phyloP scores from a whole-genome alignment of 2,797 vertebrate genomes.

The Thunnus albacares region DNA sequence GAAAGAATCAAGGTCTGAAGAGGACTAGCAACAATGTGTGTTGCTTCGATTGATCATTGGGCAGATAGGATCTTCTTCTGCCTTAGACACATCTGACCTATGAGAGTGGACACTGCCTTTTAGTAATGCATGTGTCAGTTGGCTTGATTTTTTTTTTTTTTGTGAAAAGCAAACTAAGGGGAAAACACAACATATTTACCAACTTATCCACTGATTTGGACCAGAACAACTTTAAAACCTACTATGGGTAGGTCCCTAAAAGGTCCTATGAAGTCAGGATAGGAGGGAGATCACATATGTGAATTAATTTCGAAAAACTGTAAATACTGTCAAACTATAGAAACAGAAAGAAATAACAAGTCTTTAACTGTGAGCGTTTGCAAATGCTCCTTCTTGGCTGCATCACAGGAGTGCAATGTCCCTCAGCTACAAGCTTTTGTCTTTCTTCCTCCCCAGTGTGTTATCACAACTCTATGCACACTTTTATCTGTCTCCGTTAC shows the following conservation, averaged over 20 bases:
- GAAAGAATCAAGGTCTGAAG: too few relatives aligned
- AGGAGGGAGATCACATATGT: neutral
- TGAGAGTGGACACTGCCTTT: too few relatives aligned
- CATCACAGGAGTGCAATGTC: constrained; percentile 22
- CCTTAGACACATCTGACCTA: too few relatives aligned
- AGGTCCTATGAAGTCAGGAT: too few relatives aligned
- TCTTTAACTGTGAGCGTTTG: neutral
- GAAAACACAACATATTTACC: too few relatives aligned
- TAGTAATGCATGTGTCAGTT: too few relatives aligned
- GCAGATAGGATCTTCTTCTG: too few relatives aligned
- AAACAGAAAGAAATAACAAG: neutral
- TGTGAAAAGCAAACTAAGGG: neutral
- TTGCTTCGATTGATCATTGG: too few relatives aligned
- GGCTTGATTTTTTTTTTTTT: neutral
- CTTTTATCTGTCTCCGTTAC: constrained; percentile 57
- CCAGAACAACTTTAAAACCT: too few relatives aligned
- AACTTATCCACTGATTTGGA: too few relatives aligned
- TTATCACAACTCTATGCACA: constrained; percentile 53
- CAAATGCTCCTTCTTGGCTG: constrained; percentile 1
- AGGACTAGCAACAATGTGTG: too few relatives aligned
- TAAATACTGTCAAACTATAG: neutral
- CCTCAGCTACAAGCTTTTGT: constrained; percentile 33
- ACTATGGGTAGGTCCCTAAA: neutral
- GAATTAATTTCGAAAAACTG: neutral
- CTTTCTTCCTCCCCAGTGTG: constrained; percentile 51